phyloP scores from a whole-genome alignment of 2,113 vertebrate species.

The Calyptommatus sinebrachiatus region DNA sequence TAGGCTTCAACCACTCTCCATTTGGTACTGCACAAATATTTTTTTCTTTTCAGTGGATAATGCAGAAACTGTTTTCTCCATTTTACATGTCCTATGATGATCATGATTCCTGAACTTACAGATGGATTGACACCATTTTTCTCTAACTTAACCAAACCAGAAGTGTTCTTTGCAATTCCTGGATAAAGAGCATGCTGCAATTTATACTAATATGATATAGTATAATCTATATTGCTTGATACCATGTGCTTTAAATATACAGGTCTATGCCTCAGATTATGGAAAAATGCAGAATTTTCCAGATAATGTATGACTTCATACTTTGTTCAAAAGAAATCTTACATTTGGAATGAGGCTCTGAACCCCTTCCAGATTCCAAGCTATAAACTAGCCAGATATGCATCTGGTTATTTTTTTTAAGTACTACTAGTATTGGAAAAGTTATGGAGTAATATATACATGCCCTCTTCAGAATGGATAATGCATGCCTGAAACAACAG shows the following conservation, averaged over 20 bases:
- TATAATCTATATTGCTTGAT: neutral
- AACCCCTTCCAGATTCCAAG: constrained; percentile 3
- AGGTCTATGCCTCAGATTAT: neutral
- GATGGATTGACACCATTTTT: neutral
- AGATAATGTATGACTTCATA: constrained; percentile 25
- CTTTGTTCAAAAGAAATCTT: constrained; percentile 20
- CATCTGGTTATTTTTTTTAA: neutral
- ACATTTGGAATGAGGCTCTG: constrained; percentile 7
- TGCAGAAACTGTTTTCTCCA: neutral
- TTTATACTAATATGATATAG: neutral
- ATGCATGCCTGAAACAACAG: constrained; percentile 10
- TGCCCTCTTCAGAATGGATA: neutral
- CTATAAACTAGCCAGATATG: constrained; percentile 1
- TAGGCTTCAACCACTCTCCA: too few species aligned
- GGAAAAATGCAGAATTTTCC: neutral
- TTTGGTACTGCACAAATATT: neutral
- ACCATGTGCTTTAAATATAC: neutral
- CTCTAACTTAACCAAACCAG: neutral
- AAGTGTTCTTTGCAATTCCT: neutral
- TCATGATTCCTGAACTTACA: neutral
- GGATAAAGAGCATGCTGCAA: neutral
- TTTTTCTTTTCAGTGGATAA: neutral
- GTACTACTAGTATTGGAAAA: constrained; percentile 3
- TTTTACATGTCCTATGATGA: neutral
- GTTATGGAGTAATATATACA: neutral